Evolutionary conservation across 2,888 invertebrate genomes (phyloP), one percentile per base, ranked within the genome.

Genomic region (Spodoptera exigua): DNA sequence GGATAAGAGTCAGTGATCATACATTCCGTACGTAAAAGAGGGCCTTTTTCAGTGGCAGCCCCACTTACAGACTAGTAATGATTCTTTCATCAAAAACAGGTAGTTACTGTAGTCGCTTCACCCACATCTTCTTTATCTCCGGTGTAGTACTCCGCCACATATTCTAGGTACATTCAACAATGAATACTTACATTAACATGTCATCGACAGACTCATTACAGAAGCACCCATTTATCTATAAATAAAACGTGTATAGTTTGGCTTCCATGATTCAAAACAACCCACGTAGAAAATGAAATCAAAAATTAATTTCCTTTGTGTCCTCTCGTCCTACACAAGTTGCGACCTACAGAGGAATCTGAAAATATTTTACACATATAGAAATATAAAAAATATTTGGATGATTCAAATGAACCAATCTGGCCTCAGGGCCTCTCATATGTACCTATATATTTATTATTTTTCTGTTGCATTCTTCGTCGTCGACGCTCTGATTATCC

Each of bases 401-500:
- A 60, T 80, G 79, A 82, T 53, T 83, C 81, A 83, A 65, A 48
- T 40, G 46, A 32, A 53, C 39, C 41, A 52, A 49, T 46, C 45
- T 40, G 21, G 14, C 21, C 16, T 46, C 45, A 36, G 21, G 14
- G 32, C 16, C 35, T 32, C 51, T n/a, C n/a, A n/a, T n/a, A n/a
- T n/a, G 36, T 45, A 47, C 40, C 49, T 52, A 55, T 35, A 64
- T 59, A 53, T n/a, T n/a, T 46, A 74, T 75, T 84, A 85, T 84
- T 86, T 87, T 71, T 71, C 60, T 61, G 34, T 14, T 53, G 37
- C 51, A 85, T 85, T 82, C 83, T 81, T 73, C 68, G 62, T 73
- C 68, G 62, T 11, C 18, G 67, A 74, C 60, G 45, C 62, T 64
- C 73, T 76, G 76, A 85, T 85, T 82, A 91, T 91, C 93, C 92